phyloP scores from a whole-genome alignment of 2,888 invertebrate species.

The Lucinisca nassula region DNA sequence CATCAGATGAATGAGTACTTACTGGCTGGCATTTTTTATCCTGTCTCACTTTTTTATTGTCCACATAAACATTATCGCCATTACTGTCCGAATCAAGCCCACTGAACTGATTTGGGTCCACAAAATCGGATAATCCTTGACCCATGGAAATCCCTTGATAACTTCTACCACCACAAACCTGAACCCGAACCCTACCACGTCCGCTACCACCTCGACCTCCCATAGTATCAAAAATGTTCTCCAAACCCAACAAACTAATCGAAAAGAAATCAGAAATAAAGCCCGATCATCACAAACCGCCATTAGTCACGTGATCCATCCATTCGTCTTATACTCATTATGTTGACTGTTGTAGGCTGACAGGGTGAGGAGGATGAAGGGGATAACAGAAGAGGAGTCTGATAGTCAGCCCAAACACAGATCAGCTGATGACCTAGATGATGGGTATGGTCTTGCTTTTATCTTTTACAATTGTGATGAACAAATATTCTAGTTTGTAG shows the following conservation, averaged over 20 bases:
- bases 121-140: neutral
- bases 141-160: neutral
- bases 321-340: too few species aligned
- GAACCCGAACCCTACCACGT: neutral
- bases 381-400: slow-evolving; percentile 83
- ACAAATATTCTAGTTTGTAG: neutral
- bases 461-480: neutral
- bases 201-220: neutral
- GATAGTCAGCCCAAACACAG: slow-evolving; percentile 89
- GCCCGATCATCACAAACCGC: too few species aligned
- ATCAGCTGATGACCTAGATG: slow-evolving; percentile 96
- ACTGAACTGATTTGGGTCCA: neutral
- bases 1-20: neutral
- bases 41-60: neutral
- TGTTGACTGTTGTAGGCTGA: slow-evolving; percentile 90
- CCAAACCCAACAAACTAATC: too few species aligned
- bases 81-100: neutral
- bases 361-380: slow-evolving; percentile 93
- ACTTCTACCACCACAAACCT: neutral
- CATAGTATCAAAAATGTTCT: too few species aligned
- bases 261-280: too few species aligned
- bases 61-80: neutral
- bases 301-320: too few species aligned
- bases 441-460: slow-evolving; percentile 89
- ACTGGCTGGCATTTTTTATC: neutral